Base-by-base conservation (phyloP, 2,888 invertebrate species). In the Chromoteleia sp. region DNA sequence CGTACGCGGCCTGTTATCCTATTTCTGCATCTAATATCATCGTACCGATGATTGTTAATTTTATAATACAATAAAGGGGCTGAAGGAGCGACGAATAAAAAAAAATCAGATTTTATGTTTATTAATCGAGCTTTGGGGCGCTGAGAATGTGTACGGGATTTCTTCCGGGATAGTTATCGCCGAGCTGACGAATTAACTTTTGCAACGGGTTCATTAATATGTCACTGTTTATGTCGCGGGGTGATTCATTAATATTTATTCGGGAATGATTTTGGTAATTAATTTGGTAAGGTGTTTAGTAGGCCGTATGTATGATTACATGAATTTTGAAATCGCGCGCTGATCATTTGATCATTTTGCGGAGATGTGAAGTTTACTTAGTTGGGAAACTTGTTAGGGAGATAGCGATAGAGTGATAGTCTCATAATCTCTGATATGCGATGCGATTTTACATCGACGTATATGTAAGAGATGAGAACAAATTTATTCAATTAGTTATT, bases 41-140 rank as follows among this genome's bases (percentile, higher is more conserved):
- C 63, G 14, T 50, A 50, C 56, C 63, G 50, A 80, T 80, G 80
- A 80, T 80, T 75, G 80, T 75, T 75, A 80, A 80, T 75, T 70
- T 75, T 58, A 75, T 80, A 67, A 75, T 58, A 36, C 25, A 77
- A 71, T 77, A 45, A 63, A 70, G 56, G 30, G 10, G 41, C 48
- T 41, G 41, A 41, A 33, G 14, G 8, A 15, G 41, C 50, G 4
- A 14, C 50, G 41, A 52, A 33, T 59, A 41, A 61, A 67, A 58
- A 63, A 65, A 78, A 65, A 65, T 29, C 63, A 45, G 48, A 58
- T 58, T 59, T 65, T 52, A 68, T 58, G 48, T 65, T 65, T 74
- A 74, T 65, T 63, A 48, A 73, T 67, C 65, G 65, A 29, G 58
- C 0, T 41, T 41, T 5, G 25, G 41, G 58, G 2, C 17, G 12